Evolutionary conservation across 2,113 vertebrate genomes (phyloP).

Genomic region (Cettia cetti): DNA sequence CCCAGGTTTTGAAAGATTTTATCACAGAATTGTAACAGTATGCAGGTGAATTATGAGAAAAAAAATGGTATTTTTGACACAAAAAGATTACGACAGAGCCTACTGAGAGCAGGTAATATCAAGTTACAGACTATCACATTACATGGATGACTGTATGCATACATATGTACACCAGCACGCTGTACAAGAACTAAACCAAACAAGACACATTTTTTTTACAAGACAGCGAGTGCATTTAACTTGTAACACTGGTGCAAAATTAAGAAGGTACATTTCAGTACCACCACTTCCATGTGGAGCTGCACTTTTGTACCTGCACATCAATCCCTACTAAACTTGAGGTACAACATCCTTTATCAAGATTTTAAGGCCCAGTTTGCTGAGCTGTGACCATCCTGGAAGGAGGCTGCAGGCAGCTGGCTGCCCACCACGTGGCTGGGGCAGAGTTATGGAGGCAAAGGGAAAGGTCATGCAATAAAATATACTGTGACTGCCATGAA

Average conservation of each 20-base stretch:
- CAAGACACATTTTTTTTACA: not conserved
- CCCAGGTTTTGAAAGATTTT: not conserved
- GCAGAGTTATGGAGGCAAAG: not conserved
- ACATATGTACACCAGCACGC: not conserved
- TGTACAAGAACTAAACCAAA: not conserved
- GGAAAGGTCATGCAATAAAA: not conserved
- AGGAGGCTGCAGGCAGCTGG: not conserved
- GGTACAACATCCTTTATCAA: not conserved
- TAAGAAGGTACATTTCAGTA: not conserved
- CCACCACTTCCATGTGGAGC: accelerated
- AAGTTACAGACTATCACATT: not conserved
- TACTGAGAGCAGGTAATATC: not conserved
- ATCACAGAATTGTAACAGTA: not conserved
- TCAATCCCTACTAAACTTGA: not conserved
- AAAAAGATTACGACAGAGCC: not conserved
- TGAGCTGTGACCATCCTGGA: not conserved
- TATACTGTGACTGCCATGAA: not conserved
- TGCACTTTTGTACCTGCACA: not conserved
- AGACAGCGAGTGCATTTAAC: not conserved
- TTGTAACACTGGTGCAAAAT: not conserved
- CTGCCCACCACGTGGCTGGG: not conserved
- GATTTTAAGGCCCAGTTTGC: not conserved
- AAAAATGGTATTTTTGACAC: not conserved
- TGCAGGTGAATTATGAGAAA: not conserved
- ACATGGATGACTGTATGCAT: not conserved